A percentile compares a stretch with the other conserved stretches of the same genome.
Evolutionary conservation across 2,797 vertebrate genomes (phyloP).

Genomic region (Poecilia gillii): DNA sequence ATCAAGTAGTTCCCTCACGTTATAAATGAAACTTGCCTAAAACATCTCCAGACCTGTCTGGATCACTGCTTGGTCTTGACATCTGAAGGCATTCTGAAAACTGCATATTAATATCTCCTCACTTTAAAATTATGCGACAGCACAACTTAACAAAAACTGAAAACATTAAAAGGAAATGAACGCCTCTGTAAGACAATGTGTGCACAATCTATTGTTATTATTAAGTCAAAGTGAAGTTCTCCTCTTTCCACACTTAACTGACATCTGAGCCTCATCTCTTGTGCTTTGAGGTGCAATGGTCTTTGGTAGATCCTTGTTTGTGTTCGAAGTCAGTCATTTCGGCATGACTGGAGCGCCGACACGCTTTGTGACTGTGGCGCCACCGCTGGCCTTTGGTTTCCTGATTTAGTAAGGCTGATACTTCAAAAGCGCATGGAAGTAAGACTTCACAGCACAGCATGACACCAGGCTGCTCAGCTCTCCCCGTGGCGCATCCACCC

Average conservation of each 20-base stretch:
- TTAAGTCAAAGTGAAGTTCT: conserved; percentile 1
- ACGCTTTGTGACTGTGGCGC: conserved; percentile 33
- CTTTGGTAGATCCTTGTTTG: conserved; percentile 32
- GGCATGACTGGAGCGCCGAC: conserved; percentile 36
- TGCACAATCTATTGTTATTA: conserved; percentile 11
- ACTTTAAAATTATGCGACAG: not conserved
- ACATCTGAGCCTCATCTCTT: conserved; percentile 21
- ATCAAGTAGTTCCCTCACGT: not conserved
- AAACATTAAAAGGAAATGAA: not conserved
- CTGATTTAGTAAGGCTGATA: conserved; percentile 34
- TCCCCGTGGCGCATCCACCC: conserved; percentile 27
- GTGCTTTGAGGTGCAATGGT: conserved; percentile 13
- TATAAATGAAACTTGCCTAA: not conserved
- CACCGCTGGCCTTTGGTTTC: conserved; percentile 33
- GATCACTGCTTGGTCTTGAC: not conserved
- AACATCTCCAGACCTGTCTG: not conserved
- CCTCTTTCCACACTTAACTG: conserved; percentile 4
- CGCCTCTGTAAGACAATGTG: not conserved
- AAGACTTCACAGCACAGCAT: conserved; percentile 36
- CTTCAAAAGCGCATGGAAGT: conserved; percentile 42
- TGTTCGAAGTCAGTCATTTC: conserved; percentile 38
- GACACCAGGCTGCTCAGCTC: conserved; percentile 31
- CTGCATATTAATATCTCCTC: not conserved
- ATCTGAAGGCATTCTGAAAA: not conserved
- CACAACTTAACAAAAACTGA: not conserved